Conservation (phyloP, 2,888 invertebrate genomes). For the Hemithea aestivaria region DNA sequence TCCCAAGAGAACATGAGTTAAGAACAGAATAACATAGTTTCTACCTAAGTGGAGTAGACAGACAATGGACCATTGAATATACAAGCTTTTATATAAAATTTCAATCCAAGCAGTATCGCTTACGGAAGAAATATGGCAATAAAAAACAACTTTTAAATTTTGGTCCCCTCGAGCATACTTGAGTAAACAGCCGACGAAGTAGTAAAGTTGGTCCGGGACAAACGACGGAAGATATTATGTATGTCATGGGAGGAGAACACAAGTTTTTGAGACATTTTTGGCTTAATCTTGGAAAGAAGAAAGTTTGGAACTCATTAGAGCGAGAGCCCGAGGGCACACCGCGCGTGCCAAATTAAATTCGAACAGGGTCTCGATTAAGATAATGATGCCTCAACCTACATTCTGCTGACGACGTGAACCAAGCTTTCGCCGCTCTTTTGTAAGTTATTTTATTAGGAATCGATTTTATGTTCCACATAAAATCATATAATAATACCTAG, state of each 20-base stretch:
- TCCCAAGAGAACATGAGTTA: too few relatives aligned
- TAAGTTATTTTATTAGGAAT: too few relatives aligned
- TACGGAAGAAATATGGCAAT: conserved; percentile 38
- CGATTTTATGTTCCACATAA: too few relatives aligned
- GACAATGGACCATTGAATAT: too few relatives aligned
- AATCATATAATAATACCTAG: too few relatives aligned
- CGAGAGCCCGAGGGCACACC: conserved; percentile 48
- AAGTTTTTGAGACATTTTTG: conserved; percentile 61
- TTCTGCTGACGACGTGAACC: background rate
- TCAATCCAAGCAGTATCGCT: conserved; percentile 19
- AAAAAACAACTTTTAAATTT: conserved; percentile 48
- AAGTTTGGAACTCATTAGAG: conserved; percentile 68
- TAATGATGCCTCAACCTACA: conserved; percentile 13
- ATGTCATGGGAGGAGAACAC: conserved; percentile 24
- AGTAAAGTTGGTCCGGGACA: conserved; percentile 23
- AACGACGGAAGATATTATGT: conserved; percentile 35
- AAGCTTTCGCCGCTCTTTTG: too few relatives aligned
- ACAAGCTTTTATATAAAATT: conserved; percentile 5
- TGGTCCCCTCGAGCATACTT: conserved; percentile 45
- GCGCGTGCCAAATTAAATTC: conserved; percentile 58
- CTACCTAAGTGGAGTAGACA: too few relatives aligned
- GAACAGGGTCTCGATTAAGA: conserved; percentile 18
- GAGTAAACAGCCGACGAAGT: conserved; percentile 41
- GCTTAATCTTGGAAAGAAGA: conserved; percentile 27
- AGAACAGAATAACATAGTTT: too few relatives aligned